Evolutionary conservation across 2,888 invertebrate genomes (phyloP).

Genomic region (Sinotaia quadrata): DNA sequence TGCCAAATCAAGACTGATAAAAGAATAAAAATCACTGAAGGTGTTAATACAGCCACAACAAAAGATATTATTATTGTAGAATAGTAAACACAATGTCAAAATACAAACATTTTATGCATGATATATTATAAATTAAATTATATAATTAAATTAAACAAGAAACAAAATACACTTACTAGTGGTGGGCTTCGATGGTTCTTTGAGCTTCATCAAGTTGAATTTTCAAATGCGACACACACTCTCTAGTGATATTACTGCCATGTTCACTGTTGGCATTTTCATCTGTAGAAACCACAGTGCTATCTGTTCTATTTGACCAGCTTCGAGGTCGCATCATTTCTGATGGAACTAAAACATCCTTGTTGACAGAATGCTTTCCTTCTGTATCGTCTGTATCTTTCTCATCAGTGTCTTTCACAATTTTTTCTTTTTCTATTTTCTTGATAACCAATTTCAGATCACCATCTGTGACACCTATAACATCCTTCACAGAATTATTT

Average conservation of each 20-base stretch:
- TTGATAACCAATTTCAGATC: slow-evolving; percentile 4
- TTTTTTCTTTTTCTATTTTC: slow-evolving; percentile 29
- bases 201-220: slow-evolving; percentile 82
- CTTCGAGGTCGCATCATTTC: background rate
- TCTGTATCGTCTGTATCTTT: slow-evolving; percentile 34
- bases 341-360: background rate
- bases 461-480: background rate
- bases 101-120: too few relatives aligned
- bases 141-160: too few relatives aligned
- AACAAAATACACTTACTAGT: slow-evolving; percentile 84
- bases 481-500: slow-evolving; percentile 1
- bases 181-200: slow-evolving; percentile 81
- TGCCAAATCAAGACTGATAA: too few relatives aligned
- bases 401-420: slow-evolving; percentile 21
- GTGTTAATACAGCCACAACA: too few relatives aligned
- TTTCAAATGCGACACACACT: slow-evolving; percentile 74
- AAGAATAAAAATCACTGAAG: too few relatives aligned
- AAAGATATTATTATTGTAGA: too few relatives aligned
- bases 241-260: too few relatives aligned
- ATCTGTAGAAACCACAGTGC: slow-evolving; percentile 4
- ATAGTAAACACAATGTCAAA: too few relatives aligned
- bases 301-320: slow-evolving; percentile 2
- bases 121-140: too few relatives aligned
- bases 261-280: slow-evolving; percentile 20
- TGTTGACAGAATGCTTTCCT: background rate